Evolutionary conservation across 2,888 invertebrate species (phyloP).

Genomic region (Rhagonycha fulva): DNA sequence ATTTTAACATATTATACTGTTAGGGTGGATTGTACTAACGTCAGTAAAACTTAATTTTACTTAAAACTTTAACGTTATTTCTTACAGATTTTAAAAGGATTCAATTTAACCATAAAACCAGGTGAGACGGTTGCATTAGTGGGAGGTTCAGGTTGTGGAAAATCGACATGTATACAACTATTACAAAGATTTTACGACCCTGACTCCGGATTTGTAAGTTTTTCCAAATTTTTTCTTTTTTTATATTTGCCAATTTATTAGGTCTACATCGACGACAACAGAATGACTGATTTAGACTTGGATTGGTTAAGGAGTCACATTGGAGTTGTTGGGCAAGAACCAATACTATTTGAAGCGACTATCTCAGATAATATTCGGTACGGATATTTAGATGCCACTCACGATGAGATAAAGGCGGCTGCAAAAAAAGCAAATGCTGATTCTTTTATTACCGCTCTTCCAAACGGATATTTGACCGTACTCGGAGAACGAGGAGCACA

Average conservation of each 20-base stretch:
- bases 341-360: constrained; percentile 81
- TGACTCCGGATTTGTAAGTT: constrained; percentile 64
- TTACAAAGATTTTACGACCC: constrained; percentile 76
- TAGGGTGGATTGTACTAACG: too few relatives aligned
- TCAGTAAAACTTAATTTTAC: too few relatives aligned
- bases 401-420: constrained; percentile 69
- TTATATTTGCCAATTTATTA: too few relatives aligned
- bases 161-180: constrained; percentile 75
- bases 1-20: too few relatives aligned
- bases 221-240: constrained; percentile 20
- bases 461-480: constrained; percentile 79
- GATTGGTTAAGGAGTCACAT: constrained; percentile 68
- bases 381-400: constrained; percentile 69
- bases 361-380: constrained; percentile 83
- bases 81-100: constrained; percentile 64
- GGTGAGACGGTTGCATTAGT: constrained; percentile 78
- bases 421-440: constrained; percentile 80
- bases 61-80: not conserved
- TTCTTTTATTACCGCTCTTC: constrained; percentile 72
- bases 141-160: constrained; percentile 76
- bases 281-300: constrained; percentile 76
- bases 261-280: constrained; percentile 68
- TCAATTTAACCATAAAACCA: constrained; percentile 66
- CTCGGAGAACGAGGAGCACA: constrained; percentile 67
- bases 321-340: constrained; percentile 73